Percentiles rank a stretch among this genome's conserved stretches.
Conservation (phyloP, 2,797 vertebrate species). For the Kryptopterus vitreolus region DNA sequence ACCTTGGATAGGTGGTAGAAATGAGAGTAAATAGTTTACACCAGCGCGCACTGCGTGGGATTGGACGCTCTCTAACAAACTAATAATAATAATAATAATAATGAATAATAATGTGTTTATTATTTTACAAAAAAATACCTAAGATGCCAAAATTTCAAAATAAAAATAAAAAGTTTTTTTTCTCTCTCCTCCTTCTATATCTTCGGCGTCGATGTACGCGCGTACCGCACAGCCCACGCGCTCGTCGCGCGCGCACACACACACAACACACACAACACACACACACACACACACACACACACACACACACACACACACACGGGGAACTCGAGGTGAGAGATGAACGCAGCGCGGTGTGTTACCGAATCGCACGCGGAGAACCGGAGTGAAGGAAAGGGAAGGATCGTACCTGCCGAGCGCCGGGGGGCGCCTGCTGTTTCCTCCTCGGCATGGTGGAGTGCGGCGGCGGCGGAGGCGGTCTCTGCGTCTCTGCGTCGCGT, state of each 20-base stretch:
- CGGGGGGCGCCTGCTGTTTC: conserved; percentile 96
- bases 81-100: conserved; percentile 1
- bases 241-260: background rate
- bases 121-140: background rate
- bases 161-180: background rate
- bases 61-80: background rate
- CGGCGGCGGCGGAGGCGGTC: conserved; percentile 31
- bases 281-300: conserved; percentile 5
- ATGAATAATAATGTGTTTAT: background rate
- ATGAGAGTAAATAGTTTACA: background rate
- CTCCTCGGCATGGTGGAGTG: conserved; percentile 87
- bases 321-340: background rate
- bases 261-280: conserved; percentile 11
- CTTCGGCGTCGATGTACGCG: background rate
- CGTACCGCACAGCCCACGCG: conserved; percentile 11
- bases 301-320: background rate
- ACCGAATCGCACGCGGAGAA: background rate
- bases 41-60: background rate
- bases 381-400: background rate
- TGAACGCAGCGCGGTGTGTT: background rate
- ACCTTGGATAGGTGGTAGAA: background rate
- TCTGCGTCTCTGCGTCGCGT: background rate
- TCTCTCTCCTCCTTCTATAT: background rate
- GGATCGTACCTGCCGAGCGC: conserved; percentile 88
- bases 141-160: background rate